Base-by-base conservation (phyloP, 2,888 invertebrate genomes). In the Ophioninae sp. region DNA sequence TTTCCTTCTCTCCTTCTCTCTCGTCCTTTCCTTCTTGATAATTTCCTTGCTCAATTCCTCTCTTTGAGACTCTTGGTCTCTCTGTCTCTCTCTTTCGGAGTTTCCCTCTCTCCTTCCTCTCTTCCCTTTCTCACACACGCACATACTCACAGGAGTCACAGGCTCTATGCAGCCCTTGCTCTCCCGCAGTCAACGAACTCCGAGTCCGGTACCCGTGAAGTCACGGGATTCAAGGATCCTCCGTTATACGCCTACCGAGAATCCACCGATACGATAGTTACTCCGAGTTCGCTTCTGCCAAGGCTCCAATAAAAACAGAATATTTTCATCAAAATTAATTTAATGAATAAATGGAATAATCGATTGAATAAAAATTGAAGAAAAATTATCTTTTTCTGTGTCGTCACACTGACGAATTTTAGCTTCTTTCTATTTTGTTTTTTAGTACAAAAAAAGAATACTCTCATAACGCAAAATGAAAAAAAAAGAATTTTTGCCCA, bases 101-200 rank as follows among this genome's bases (percentile, higher is more conserved):
- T 51, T 13, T 17, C 41, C 6, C 9, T 67, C 79, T 39, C 58
- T 81, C 51, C 75, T 51, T 72, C 39, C 58, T 67, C 77, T 41
- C 51, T 58, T 80, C 22, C 22, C 71, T 72, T 64, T 23, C 59
- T 61, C 64, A 58, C 71, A 63, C 56, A n/a, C 30, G 8, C 58
- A 64, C 75, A 65, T 64, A 23, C 41, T 64, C 59, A n/a, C 37
- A 22, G 30, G 30, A 74, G 59, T 61, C 59, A n/a, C 73, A 13
- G 56, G 58, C 67, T 23, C 41, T 80, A 41, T 37, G 69, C 63
- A 39, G 59, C 76, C 76, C 51, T 75, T 74, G 30, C 73, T 61
- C 73, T 61, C 56, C 39, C 76, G 69, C 90, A 89, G 91, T 91
- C 91, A 90, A 90, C 87, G 91, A 92, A 91, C 91, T 85, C 91